Percentiles rank a stretch among this genome's conserved stretches.
Evolutionary conservation across 2,113 vertebrate species (phyloP).

Genomic region (Ciconia maguari): DNA sequence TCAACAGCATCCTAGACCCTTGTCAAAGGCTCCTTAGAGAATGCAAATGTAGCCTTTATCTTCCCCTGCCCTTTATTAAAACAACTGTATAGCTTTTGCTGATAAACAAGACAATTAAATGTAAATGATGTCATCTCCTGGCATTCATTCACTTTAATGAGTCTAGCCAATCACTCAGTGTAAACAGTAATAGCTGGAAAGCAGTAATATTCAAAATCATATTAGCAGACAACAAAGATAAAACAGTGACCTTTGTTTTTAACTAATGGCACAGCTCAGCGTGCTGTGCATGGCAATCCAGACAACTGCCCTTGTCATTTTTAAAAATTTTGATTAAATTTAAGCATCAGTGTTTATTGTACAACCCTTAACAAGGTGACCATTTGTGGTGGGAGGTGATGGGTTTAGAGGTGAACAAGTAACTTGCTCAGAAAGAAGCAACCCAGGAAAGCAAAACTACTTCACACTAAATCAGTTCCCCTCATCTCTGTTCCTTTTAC

Average conservation of each 20-base stretch:
- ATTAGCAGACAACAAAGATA: conserved; percentile 68
- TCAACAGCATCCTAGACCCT: conserved; percentile 44
- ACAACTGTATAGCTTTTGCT: conserved; percentile 64
- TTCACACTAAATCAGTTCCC: not conserved
- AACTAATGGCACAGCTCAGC: conserved; percentile 68
- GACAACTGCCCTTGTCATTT: conserved; percentile 47
- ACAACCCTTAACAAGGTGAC: conserved; percentile 71
- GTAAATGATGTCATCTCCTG: conserved; percentile 76
- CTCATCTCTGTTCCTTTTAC: not conserved
- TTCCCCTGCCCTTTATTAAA: conserved; percentile 73
- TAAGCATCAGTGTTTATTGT: conserved; percentile 71
- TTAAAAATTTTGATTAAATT: conserved; percentile 76
- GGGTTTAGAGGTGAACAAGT: conserved; percentile 34
- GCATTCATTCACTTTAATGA: conserved; percentile 63
- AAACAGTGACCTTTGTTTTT: conserved; percentile 82
- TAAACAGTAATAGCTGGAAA: conserved; percentile 48
- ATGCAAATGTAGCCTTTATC: conserved; percentile 71
- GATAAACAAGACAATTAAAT: conserved; percentile 79
- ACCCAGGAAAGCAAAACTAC: not conserved
- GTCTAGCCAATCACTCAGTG: conserved; percentile 50
- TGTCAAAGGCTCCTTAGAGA: conserved; percentile 53
- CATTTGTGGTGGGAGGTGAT: conserved; percentile 33
- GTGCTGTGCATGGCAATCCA: conserved; percentile 21
- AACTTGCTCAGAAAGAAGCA: not conserved
- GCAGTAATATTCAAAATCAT: conserved; percentile 52